Conservation (phyloP, 2,797 vertebrate species). For the Hydrophis major region DNA sequence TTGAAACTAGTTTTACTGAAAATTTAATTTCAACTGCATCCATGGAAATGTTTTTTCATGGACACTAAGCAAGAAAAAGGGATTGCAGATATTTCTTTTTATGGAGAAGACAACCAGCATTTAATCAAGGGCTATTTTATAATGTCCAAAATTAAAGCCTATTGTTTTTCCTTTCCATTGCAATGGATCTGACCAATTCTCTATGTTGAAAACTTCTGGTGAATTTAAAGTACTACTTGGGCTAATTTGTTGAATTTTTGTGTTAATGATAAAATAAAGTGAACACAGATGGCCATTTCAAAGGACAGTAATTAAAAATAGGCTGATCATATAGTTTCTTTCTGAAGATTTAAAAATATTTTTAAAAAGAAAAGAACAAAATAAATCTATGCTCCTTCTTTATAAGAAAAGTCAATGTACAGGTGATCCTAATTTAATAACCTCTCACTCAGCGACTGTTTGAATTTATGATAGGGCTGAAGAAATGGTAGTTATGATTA, state of each 20-base stretch:
- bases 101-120: neutral
- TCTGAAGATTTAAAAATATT: neutral
- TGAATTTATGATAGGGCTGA: neutral
- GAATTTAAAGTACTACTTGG: neutral
- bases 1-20: constrained; percentile 14
- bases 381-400: neutral
- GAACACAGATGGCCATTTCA: neutral
- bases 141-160: constrained; percentile 23
- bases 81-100: constrained; percentile 12
- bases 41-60: constrained; percentile 27
- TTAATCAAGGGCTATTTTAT: constrained; percentile 7
- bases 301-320: neutral
- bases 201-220: constrained; percentile 21
- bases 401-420: neutral
- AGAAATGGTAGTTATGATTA: neutral
- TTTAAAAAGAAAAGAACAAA: neutral
- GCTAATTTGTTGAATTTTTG: neutral
- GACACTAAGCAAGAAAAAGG: constrained; percentile 26
- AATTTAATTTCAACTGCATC: constrained; percentile 22
- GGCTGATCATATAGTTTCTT: neutral
- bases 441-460: neutral
- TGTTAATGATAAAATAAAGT: neutral
- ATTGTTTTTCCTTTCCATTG: constrained; percentile 13
- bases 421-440: neutral
- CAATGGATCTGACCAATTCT: neutral